Base-by-base conservation (phyloP, 1,140 invertebrate species). In the Homalodisca vitripennis region DNA sequence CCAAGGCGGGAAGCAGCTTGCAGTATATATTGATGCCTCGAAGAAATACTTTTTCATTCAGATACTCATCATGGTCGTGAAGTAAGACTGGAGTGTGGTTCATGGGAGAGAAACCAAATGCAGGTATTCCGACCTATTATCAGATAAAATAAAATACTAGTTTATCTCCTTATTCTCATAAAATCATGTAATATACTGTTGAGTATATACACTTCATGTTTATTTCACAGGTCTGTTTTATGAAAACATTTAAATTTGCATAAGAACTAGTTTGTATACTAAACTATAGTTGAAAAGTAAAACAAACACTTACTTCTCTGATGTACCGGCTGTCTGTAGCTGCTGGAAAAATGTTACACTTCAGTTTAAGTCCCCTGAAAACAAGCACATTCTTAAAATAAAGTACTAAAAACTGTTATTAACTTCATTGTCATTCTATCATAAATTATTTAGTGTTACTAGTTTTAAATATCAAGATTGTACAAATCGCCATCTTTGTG, bases 261-360 rank as follows among this genome's bases (percentile, higher is more conserved):
- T 55, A 17, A 48, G 3, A 20, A 55, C 12, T 55, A 20, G 20
- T 13, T 48, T 24, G 20, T 14, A 51, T 6, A 6, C 31, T 48
- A 20, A 10, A n/a, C 6, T 24, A 20, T 60, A 31, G 27, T 29
- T 34, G 6, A 12, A 26, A 29, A 26, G 26, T 53, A 67, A 53
- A 53, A 26, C 26, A 67, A 29, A 53, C 24, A 67, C 82, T 80
- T 77, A 85, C 85, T 73, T 81, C 78, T 77, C 90, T 83, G 24
- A 93, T 74, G 75, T 85, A 92, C 71, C 88, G 82, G 75, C 86
- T 88, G 75, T 95, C 93, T 12, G 93, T 94, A 32, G 87, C 91
- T 64, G 89, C 93, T 0, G 91, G 87, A 73, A 94, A 94, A 47
- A 94, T 90, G 74, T 87, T 84, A 20, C 82, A 81, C 71, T 86